Evolutionary conservation across 2,888 invertebrate species (phyloP).

Genomic region (Caradrina clavipalpis): DNA sequence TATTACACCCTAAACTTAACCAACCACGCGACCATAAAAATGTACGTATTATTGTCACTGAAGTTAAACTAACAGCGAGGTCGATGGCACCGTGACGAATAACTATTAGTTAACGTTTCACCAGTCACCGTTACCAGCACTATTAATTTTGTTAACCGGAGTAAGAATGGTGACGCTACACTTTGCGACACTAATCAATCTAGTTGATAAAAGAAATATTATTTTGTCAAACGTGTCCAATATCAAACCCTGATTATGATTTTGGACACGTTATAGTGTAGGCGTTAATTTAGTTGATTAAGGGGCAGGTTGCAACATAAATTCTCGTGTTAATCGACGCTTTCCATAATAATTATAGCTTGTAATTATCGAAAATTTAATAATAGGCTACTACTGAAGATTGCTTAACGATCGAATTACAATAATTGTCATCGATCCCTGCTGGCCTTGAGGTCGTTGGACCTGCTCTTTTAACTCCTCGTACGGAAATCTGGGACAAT

Average conservation of each 20-base stretch:
- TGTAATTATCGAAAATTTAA: conserved; percentile 19
- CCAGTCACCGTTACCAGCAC: conserved; percentile 60
- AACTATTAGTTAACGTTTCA: conserved; percentile 58
- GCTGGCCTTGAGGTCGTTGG: neutral
- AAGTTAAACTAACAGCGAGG: conserved; percentile 35
- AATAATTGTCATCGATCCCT: conserved; percentile 7
- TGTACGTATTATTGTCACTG: conserved; percentile 27
- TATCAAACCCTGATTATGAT: conserved; percentile 48
- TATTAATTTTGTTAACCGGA: conserved; percentile 52
- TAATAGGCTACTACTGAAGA: conserved; percentile 7
- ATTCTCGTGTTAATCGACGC: conserved; percentile 15
- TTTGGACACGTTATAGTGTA: conserved; percentile 9
- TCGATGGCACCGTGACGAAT: conserved; percentile 52
- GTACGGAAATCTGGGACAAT: neutral
- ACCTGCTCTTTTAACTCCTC: neutral
- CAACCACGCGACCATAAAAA: conserved; percentile 22
- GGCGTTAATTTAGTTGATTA: conserved; percentile 31
- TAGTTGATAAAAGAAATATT: conserved; percentile 57
- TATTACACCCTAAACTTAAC: conserved; percentile 26
- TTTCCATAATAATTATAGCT: conserved; percentile 21
- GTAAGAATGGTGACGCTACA: conserved; percentile 51
- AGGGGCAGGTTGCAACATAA: conserved; percentile 13
- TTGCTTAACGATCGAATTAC: conserved; percentile 10
- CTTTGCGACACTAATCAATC: conserved; percentile 57
- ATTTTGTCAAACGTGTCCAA: conserved; percentile 53